Percentiles rank a stretch among this genome's conserved stretches.
These are phyloP conservation scores for Globodera ellingtonae DNA, from an alignment of 1,140 invertebrate species.

Conservation along the genomic window DNA sequence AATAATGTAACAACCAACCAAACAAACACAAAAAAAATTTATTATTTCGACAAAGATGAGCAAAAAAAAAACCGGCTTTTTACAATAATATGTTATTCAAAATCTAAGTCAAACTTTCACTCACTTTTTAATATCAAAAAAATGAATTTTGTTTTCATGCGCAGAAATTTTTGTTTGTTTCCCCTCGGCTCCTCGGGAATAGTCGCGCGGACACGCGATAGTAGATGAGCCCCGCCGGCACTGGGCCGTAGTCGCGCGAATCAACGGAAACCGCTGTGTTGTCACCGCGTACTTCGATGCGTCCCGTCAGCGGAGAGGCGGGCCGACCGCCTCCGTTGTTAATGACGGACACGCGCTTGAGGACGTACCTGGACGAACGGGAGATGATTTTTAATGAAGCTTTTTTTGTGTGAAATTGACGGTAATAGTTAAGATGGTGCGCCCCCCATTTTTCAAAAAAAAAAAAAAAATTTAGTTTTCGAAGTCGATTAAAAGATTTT, in stretches of 20 bases:
- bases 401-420: not conserved
- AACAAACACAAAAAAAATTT: no score
- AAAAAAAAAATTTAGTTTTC: no score
- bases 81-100: no score
- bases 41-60: no score
- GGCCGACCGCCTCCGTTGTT: not conserved
- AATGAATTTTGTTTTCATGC: no score
- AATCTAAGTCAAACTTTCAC: no score
- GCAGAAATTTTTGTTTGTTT: not conserved
- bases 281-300: slow-evolving; percentile 20
- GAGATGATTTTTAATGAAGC: slow-evolving; percentile 10
- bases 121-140: no score
- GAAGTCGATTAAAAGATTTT: no score
- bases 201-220: not conserved
- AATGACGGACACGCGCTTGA: not conserved
- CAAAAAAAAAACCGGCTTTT: no score
- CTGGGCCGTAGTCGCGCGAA: slow-evolving; percentile 19
- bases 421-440: no score
- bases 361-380: slow-evolving; percentile 12
- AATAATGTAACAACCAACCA: no score
- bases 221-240: slow-evolving; percentile 11
- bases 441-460: no score
- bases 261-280: not conserved
- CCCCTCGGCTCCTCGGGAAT: not conserved
- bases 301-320: not conserved